These are phyloP conservation scores for Mechanitis mazaeus DNA, from an alignment of 2,888 invertebrate species.

Conservation along the genomic window DNA sequence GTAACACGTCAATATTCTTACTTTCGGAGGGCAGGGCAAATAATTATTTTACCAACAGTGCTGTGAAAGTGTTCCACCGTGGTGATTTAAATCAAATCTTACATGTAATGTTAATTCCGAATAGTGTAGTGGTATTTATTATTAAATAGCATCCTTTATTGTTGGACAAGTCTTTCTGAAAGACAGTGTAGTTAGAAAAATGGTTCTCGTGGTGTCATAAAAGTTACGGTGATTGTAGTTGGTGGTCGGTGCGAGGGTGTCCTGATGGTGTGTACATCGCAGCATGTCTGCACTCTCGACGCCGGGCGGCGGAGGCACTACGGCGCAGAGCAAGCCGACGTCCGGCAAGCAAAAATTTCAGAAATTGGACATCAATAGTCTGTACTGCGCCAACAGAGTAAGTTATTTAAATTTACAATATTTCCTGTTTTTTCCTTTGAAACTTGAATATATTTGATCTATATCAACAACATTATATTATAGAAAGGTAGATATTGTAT, in stretches of 20 bases:
- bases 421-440: too few species aligned
- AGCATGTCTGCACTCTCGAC: conserved; percentile 97
- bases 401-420: conserved; percentile 42
- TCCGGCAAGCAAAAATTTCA: conserved; percentile 95
- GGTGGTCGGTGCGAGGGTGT: conserved; percentile 73
- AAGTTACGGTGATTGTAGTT: conserved; percentile 63
- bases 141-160: conserved; percentile 28
- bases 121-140: conserved; percentile 24
- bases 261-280: conserved; percentile 94
- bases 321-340: conserved; percentile 76
- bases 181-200: conserved; percentile 35
- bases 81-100: conserved; percentile 30
- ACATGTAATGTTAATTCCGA: conserved; percentile 10
- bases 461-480: too few species aligned
- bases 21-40: conserved; percentile 63
- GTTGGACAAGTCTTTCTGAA: conserved; percentile 42
- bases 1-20: conserved; percentile 74
- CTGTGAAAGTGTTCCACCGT: conserved; percentile 62
- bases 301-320: conserved; percentile 80
- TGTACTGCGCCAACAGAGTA: conserved; percentile 92
- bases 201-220: conserved; percentile 37
- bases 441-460: too few species aligned
- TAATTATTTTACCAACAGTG: conserved; percentile 52
- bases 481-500: too few species aligned
- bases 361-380: conserved; percentile 98